phyloP scores from a whole-genome alignment of 2,113 vertebrate species.

The Microcebus murinus region DNA sequence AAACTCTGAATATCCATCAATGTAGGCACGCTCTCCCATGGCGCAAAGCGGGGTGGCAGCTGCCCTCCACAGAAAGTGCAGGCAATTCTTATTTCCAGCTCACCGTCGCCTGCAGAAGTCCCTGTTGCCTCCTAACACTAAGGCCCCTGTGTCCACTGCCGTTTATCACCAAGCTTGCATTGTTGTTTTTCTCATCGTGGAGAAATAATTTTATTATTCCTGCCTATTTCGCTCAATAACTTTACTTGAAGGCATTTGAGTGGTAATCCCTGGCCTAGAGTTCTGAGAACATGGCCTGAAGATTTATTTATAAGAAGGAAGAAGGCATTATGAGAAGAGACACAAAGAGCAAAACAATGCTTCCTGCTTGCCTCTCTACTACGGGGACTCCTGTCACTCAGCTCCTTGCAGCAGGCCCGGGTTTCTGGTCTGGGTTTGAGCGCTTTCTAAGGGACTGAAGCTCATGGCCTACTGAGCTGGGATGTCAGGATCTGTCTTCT shows the following conservation, averaged over 20 bases:
- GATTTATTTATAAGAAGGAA: slow-evolving; percentile 43
- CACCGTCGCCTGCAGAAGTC: not conserved
- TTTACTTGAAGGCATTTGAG: slow-evolving; percentile 59
- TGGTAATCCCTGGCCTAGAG: slow-evolving; percentile 55
- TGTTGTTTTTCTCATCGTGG: not conserved
- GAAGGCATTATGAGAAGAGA: not conserved
- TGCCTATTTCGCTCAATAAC: slow-evolving; percentile 45
- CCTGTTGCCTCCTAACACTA: slow-evolving; percentile 15
- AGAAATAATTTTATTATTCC: slow-evolving; percentile 55
- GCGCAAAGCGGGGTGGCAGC: not conserved
- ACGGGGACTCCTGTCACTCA: not conserved
- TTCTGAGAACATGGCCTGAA: slow-evolving; percentile 13
- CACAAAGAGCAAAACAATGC: not conserved
- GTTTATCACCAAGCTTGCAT: not conserved
- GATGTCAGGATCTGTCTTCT: not conserved
- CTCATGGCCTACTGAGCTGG: not conserved
- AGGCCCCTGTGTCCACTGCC: not conserved
- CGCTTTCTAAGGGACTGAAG: not conserved
- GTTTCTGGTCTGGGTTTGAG: not conserved
- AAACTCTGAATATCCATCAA: not conserved
- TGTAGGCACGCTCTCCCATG: not conserved
- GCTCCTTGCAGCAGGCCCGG: accelerated
- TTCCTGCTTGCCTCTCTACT: not conserved
- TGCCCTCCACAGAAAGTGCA: not conserved
- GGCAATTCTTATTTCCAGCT: not conserved